phyloP scores from a whole-genome alignment of 2,797 vertebrate species.

The Toxotes lorentzi region DNA sequence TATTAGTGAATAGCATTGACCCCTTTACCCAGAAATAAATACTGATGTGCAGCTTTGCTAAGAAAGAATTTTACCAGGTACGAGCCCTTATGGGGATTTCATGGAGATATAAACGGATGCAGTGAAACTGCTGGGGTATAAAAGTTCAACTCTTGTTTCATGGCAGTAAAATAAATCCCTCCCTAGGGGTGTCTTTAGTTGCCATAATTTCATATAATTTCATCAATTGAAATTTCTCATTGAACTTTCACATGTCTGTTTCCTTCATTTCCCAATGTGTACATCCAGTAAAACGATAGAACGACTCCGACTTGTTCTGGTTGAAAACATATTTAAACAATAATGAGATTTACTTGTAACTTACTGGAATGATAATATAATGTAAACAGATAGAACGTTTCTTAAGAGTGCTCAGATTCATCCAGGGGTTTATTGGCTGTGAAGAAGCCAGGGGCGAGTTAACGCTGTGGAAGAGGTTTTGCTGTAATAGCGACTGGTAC shows the following conservation, averaged over 20 bases:
- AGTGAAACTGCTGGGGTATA: conserved; percentile 23
- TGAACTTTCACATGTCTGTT: conserved; percentile 1
- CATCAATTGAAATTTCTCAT: background rate
- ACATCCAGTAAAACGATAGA: conserved; percentile 13
- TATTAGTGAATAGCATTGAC: conserved; percentile 45
- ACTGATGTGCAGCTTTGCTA: conserved; percentile 53
- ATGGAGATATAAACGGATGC: conserved; percentile 50
- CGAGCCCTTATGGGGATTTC: conserved; percentile 47
- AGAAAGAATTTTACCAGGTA: conserved; percentile 28
- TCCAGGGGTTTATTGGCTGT: conserved; percentile 52
- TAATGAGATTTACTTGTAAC: conserved; percentile 40
- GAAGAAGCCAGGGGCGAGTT: conserved; percentile 57
- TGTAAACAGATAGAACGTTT: conserved; percentile 42
- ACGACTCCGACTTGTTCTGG: background rate
- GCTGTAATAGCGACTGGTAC: conserved; percentile 54
- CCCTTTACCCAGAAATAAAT: conserved; percentile 61
- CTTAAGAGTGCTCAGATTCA: conserved; percentile 33
- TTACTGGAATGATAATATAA: conserved; percentile 33
- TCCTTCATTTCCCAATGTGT: conserved; percentile 8
- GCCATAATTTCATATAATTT: too few species aligned
- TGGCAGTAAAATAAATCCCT: background rate
- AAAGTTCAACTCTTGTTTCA: conserved; percentile 38
- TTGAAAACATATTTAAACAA: conserved; percentile 28
- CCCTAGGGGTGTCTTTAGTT: too few species aligned
- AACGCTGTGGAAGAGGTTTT: conserved; percentile 38